Evolutionary conservation across 2,797 vertebrate genomes (phyloP).

Genomic region (Cyclopterus lumpus): DNA sequence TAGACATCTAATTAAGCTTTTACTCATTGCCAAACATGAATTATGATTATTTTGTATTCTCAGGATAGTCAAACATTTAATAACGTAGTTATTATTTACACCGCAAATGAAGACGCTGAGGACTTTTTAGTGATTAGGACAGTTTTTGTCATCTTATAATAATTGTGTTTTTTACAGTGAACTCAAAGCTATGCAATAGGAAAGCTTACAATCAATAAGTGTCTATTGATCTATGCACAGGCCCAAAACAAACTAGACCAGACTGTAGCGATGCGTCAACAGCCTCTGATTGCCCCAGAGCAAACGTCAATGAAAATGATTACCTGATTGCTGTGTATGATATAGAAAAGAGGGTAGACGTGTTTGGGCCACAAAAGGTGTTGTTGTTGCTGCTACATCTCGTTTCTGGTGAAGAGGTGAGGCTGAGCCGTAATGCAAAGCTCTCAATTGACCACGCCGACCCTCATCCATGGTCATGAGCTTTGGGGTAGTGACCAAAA

Average conservation of each 20-base stretch:
- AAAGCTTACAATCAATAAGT: slow-evolving; percentile 62
- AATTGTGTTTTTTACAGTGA: slow-evolving; percentile 34
- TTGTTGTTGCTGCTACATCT: slow-evolving; percentile 11
- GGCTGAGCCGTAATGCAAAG: too few relatives aligned
- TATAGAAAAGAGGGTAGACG: slow-evolving; percentile 10
- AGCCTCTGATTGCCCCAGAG: slow-evolving; percentile 62
- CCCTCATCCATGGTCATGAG: too few relatives aligned
- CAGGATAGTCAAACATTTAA: slow-evolving; percentile 15
- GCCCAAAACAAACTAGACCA: slow-evolving; percentile 63
- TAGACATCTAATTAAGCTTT: slow-evolving; percentile 62
- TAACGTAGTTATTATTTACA: slow-evolving; percentile 34
- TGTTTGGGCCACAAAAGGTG: slow-evolving; percentile 24
- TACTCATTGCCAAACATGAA: slow-evolving; percentile 46
- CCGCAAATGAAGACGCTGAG: slow-evolving; percentile 17
- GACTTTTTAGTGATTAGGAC: slow-evolving; percentile 13
- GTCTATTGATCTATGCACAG: slow-evolving; percentile 68
- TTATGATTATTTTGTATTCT: slow-evolving; percentile 20
- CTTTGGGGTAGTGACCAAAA: too few relatives aligned
- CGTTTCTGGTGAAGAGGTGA: neutral
- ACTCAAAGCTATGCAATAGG: slow-evolving; percentile 49
- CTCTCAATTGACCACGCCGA: too few relatives aligned
- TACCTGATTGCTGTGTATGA: slow-evolving; percentile 46
- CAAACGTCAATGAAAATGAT: slow-evolving; percentile 71
- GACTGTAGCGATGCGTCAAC: slow-evolving; percentile 62
- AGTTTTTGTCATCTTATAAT: neutral